These are phyloP conservation scores for Austrofundulus limnaeus DNA, from an alignment of 2,113 vertebrate species.

Conservation along the genomic window DNA sequence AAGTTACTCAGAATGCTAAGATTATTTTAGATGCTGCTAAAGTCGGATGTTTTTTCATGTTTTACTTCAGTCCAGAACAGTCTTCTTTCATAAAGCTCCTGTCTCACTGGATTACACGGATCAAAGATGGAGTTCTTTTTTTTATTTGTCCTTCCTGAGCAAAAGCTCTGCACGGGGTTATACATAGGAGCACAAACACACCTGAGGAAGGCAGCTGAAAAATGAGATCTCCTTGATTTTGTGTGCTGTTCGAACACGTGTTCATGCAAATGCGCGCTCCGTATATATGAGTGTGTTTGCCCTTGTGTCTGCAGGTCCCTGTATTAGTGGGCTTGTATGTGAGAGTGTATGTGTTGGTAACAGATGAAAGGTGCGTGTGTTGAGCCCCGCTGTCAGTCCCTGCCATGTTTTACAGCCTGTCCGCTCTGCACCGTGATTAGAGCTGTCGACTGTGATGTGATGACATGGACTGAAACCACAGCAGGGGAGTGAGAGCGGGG, in stretches of 20 bases:
- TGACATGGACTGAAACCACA: constrained; percentile 74
- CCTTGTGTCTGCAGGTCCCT: constrained; percentile 21
- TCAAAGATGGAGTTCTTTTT: constrained; percentile 64
- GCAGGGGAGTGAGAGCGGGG: constrained; percentile 51
- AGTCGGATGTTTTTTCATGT: constrained; percentile 38
- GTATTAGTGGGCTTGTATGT: constrained; percentile 20
- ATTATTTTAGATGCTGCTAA: constrained; percentile 24
- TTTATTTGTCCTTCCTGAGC: constrained; percentile 33
- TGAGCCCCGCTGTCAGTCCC: constrained; percentile 76
- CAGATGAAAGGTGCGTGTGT: constrained; percentile 72
- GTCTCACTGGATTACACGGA: constrained; percentile 78
- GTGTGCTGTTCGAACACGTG: not conserved
- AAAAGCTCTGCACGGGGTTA: constrained; percentile 44
- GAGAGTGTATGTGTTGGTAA: constrained; percentile 40
- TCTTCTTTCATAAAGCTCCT: constrained; percentile 67
- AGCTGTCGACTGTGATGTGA: constrained; percentile 78
- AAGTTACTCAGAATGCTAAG: constrained; percentile 11
- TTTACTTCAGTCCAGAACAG: constrained; percentile 51
- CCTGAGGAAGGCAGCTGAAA: constrained; percentile 40
- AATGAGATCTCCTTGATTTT: constrained; percentile 38
- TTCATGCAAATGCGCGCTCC: constrained; percentile 9
- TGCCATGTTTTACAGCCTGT: constrained; percentile 78
- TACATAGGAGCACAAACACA: constrained; percentile 51
- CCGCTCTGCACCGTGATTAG: constrained; percentile 75
- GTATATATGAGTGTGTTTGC: constrained; percentile 4